Conservation (phyloP, 2,113 vertebrate species). For the Solea solea region DNA sequence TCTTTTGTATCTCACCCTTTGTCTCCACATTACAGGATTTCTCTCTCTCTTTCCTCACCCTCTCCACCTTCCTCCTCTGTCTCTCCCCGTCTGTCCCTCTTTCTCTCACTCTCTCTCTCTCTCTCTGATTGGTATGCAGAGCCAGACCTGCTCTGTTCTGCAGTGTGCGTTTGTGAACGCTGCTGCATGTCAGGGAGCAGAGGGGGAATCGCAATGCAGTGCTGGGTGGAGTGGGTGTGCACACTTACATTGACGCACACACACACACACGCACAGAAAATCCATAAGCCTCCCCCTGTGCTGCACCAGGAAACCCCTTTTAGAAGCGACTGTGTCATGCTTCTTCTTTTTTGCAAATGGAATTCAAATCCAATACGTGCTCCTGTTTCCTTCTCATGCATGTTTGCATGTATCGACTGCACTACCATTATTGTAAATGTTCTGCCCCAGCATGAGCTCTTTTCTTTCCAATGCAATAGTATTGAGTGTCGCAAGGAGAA, state of each 20-base stretch:
- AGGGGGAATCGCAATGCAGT: conserved; percentile 74
- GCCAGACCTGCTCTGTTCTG: conserved; percentile 75
- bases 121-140: conserved; percentile 77
- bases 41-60: conserved; percentile 10
- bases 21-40: conserved; percentile 7
- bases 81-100: neutral
- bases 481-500: neutral
- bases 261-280: conserved; percentile 24
- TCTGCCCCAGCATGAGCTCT: neutral
- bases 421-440: neutral
- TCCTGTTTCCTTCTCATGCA: neutral
- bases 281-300: conserved; percentile 21
- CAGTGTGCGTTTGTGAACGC: conserved; percentile 78
- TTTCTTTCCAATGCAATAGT: neutral
- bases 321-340: conserved; percentile 43
- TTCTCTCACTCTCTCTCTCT: conserved; percentile 3
- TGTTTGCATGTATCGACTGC: neutral
- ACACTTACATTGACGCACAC: conserved; percentile 13
- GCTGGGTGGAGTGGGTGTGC: conserved; percentile 41
- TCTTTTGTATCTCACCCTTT: conserved; percentile 37
- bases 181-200: conserved; percentile 65
- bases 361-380: conserved; percentile 17
- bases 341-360: neutral
- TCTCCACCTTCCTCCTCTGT: conserved; percentile 2
- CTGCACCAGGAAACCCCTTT: conserved; percentile 69